Evolutionary conservation across 2,113 vertebrate species (phyloP), one percentile per base, ranked within the genome.

Genomic region (Albula goreensis): DNA sequence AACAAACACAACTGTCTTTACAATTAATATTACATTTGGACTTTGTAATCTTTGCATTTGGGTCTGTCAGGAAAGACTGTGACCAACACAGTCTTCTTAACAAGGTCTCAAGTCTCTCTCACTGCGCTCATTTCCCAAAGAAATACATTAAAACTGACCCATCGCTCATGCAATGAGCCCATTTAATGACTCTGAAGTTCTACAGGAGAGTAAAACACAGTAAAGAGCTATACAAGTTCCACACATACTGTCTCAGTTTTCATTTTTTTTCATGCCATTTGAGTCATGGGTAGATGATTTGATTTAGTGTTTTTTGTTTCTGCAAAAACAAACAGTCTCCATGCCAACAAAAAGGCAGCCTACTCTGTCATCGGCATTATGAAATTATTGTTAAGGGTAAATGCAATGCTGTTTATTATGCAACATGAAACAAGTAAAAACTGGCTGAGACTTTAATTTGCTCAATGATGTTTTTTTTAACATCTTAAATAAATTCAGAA

Each of bases 221-320:
- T 13, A 53, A 60, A 82, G 11, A 53, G 80, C 63, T 56, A 56
- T 77, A 78, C n/a, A 74, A 82, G 80, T 41, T 78, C 83, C 87
- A 5, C 81, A 70, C 86, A 52, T 56, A 81, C 53, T 48, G 78
- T 77, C 85, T 85, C 50, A n/a, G 31, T 10, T 11, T 41, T 9
- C 50, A 51, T 87, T 70, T 57, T 31, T 31, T 17, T 78, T 83
- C 90, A 86, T 87, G 84, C 81, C 91, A 89, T 88, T 86, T 74
- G 87, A 89, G 86, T 90, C 89, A 88, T 74, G 25, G 89, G 90
- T 91, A 92, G 88, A 86, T 85, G 91, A 91, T 91, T 88, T 89
- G 77, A 87, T 88, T 87, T 85, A 78, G 80, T 22, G 78, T 63
- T 86, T 85, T 86, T 83, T 91, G 91, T 92, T 91, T 90, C 84